A percentile compares a stretch with the other conserved stretches of the same genome.
phyloP scores from a whole-genome alignment of 2,113 vertebrate species.

The Pleuronectes platessa region DNA sequence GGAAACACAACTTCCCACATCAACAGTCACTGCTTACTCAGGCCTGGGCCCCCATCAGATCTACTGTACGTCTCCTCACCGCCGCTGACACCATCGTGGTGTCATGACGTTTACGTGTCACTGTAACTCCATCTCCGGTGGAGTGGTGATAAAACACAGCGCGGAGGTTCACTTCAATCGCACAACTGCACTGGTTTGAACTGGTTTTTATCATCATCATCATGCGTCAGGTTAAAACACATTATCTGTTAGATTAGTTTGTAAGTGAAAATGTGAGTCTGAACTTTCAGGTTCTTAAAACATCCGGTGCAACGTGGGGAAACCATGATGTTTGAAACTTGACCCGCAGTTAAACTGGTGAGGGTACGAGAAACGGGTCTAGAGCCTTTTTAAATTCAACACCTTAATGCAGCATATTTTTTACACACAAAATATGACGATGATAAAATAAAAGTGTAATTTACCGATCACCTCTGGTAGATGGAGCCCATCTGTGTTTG shows the following conservation, averaged over 20 bases:
- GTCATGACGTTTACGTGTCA: constrained; percentile 17
- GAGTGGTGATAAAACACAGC: background rate
- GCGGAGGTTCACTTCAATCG: background rate
- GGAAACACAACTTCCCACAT: background rate
- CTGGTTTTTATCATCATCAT: background rate
- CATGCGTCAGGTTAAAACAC: background rate
- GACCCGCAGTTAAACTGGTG: no score
- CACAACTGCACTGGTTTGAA: background rate
- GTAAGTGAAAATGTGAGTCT: background rate
- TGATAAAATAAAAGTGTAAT: no score
- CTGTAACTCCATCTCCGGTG: constrained; percentile 29
- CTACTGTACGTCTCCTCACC: constrained; percentile 26
- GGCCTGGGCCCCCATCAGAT: constrained; percentile 29
- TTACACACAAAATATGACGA: no score
- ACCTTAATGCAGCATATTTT: no score
- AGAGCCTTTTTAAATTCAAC: no score
- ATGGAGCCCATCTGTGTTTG: no score
- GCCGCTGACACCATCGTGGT: constrained; percentile 21
- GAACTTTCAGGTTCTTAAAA: no score
- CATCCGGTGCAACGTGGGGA: no score
- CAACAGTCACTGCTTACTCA: background rate
- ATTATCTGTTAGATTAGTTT: background rate
- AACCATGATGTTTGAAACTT: no score
- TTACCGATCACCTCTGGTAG: no score
- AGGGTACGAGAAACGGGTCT: no score